Evolutionary conservation across 1,140 invertebrate genomes (phyloP), one percentile per base, ranked within the genome.

Genomic region (Rhyzopertha dominica): DNA sequence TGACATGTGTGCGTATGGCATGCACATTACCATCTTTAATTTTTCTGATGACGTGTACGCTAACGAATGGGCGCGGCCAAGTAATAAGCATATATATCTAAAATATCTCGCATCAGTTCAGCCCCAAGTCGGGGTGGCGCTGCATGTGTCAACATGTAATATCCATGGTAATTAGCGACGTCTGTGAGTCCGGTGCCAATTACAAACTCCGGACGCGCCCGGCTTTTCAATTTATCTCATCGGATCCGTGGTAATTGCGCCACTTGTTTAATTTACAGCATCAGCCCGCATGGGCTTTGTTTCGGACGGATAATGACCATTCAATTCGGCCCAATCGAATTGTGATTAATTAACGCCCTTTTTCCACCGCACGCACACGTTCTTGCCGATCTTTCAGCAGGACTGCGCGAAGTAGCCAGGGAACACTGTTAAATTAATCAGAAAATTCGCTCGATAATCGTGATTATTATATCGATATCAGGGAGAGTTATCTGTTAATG

Each of bases 201-300:
- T 58, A 58, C 48, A 53, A 43, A 35, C 20, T 30, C 44, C 22
- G 39, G 19, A 51, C 46, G 45, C 50, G 46, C 35, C 24, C 44
- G 37, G 41, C 50, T 48, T 58, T 55, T 56, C 56, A 51, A 56
- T 58, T 56, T 56, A 54, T 56, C 51, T 51, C 56, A 54, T 51
- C 48, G 47, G 25, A 31, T 37, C 32, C 5, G 43, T 36, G 40
- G 46, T 58, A 58, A 58, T 58, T 55, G 45, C 47, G 44, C 46
- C 47, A 58, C 51, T 58, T 55, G 56, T 58, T 58, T 55, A 58
- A 58, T 58, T 58, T 49, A 47, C 49, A 55, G 40, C 50, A 47
- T 43, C 35, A 42, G 19, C 50, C 40, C 40, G 45, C 35, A 48
- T 51, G 39, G 46, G 36, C 35, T 52, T 48, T 48, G 36, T 48